Evolutionary conservation across 2,888 invertebrate species (phyloP).

Genomic region (Junonia oenone): DNA sequence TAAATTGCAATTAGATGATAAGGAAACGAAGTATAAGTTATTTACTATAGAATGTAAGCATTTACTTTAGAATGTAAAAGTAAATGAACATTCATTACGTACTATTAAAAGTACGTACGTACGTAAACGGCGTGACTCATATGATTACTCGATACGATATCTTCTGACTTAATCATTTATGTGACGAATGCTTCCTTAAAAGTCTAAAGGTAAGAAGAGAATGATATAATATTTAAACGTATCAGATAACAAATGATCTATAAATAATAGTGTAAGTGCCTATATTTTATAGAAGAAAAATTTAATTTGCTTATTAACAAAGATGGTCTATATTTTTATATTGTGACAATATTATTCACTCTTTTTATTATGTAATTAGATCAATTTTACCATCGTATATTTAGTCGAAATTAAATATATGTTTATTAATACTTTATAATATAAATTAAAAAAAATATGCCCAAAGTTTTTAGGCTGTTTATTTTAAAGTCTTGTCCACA

Average conservation of each 20-base stretch:
- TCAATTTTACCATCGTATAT: background rate
- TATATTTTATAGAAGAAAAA: background rate
- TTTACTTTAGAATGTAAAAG: too few species aligned
- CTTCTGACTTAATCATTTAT: conserved; percentile 22
- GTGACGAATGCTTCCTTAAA: conserved; percentile 24
- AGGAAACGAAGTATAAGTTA: background rate
- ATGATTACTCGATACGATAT: conserved; percentile 6
- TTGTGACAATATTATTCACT: too few species aligned
- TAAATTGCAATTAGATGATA: too few species aligned
- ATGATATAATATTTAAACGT: background rate
- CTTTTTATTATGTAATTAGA: too few species aligned
- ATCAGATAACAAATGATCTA: too few species aligned
- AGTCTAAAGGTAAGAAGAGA: background rate
- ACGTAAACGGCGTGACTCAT: conserved; percentile 7
- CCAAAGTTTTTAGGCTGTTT: background rate
- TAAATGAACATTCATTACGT: too few species aligned
- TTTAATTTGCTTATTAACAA: too few species aligned
- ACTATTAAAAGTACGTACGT: background rate
- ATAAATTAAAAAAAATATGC: background rate
- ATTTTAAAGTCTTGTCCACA: conserved; percentile 10
- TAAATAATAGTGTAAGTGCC: too few species aligned
- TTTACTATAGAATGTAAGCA: background rate
- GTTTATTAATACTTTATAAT: too few species aligned
- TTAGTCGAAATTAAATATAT: too few species aligned
- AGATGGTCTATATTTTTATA: background rate